Conservation (phyloP, 2,797 vertebrate species). For the Lerista edwardsae region DNA sequence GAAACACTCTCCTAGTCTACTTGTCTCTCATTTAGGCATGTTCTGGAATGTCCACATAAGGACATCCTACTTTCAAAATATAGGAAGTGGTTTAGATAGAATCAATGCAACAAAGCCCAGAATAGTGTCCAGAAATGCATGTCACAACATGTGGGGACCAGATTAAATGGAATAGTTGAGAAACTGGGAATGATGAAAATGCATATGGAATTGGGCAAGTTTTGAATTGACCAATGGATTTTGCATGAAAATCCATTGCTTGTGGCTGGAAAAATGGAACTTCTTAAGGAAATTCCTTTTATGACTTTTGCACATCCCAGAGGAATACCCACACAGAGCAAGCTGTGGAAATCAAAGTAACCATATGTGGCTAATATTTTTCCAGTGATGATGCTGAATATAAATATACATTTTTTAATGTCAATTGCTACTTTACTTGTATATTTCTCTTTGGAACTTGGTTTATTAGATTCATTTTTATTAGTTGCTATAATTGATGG, state of each 20-base stretch:
- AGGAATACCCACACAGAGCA: background rate
- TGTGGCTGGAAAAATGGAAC: background rate
- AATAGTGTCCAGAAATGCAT: background rate
- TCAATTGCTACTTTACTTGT: constrained; percentile 4
- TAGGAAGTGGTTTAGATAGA: background rate
- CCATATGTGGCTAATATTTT: background rate
- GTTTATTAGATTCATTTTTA: background rate
- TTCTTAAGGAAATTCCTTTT: background rate
- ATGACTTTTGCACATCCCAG: background rate
- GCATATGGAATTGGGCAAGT: background rate
- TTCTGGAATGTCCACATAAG: background rate
- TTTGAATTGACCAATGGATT: background rate
- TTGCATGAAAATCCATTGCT: background rate
- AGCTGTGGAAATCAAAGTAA: background rate
- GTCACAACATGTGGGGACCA: background rate
- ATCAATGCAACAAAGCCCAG: background rate
- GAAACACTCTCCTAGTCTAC: background rate
- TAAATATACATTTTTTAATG: background rate
- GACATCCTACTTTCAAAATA: background rate
- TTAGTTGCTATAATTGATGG: background rate
- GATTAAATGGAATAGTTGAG: background rate
- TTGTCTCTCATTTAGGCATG: background rate
- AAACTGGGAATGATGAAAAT: background rate
- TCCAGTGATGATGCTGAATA: background rate
- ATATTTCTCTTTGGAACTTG: constrained; percentile 15